Percentiles rank a stretch among this genome's conserved stretches.
phyloP scores from a whole-genome alignment of 2,113 vertebrate species.

The Campylomormyrus tamandua region DNA sequence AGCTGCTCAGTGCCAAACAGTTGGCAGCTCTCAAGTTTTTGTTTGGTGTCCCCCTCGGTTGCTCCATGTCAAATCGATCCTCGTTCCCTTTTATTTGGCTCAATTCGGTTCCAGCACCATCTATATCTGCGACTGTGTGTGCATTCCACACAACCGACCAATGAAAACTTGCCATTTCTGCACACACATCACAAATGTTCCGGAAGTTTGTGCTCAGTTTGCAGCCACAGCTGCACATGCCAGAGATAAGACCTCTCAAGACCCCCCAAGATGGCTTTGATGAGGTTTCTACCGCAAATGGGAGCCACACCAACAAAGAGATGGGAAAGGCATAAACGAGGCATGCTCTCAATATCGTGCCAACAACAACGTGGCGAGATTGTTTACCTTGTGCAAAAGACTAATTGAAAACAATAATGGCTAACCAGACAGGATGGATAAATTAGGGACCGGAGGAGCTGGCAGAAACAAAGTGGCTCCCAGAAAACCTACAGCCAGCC shows the following conservation, averaged over 20 bases:
- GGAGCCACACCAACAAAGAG: background rate
- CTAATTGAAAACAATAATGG: background rate
- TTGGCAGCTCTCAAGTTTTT: background rate
- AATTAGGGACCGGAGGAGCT: background rate
- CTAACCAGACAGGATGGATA: background rate
- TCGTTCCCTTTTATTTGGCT: background rate
- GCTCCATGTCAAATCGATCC: background rate
- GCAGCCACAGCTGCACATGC: background rate
- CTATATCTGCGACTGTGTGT: background rate
- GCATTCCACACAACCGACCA: background rate
- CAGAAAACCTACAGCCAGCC: background rate
- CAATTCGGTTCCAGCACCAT: background rate
- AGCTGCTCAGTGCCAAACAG: background rate
- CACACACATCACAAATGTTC: background rate
- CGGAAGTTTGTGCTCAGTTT: background rate
- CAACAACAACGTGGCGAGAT: background rate
- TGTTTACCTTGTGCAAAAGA: background rate
- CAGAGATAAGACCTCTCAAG: background rate
- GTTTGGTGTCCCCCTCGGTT: background rate
- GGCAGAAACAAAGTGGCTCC: background rate
- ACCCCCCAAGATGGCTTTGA: background rate
- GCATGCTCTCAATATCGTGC: background rate
- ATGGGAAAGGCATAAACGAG: background rate
- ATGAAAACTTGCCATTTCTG: background rate
- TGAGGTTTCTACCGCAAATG: background rate